A percentile compares a stretch with the other conserved stretches of the same genome.
phyloP scores from a whole-genome alignment of 2,888 invertebrate species.

The Rhingia campestris region DNA sequence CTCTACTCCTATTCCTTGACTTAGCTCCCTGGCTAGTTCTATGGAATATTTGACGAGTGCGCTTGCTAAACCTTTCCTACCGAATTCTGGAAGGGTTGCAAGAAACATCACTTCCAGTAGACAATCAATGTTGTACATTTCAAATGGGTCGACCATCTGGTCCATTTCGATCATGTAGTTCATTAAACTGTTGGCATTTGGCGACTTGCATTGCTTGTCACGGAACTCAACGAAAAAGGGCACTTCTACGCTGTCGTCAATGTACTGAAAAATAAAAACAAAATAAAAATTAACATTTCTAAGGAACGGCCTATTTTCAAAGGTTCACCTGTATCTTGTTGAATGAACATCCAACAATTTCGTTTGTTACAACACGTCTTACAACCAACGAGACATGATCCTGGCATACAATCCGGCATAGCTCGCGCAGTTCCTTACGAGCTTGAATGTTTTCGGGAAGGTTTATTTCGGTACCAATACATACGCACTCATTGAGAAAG shows the following conservation, averaged over 20 bases:
- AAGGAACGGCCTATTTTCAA: background rate
- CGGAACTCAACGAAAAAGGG: slow-evolving; percentile 79
- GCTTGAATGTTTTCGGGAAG: slow-evolving; percentile 84
- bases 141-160: slow-evolving; percentile 85
- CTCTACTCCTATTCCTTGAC: slow-evolving; percentile 83
- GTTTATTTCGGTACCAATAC: slow-evolving; percentile 85
- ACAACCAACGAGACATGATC: slow-evolving; percentile 88
- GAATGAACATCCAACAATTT: slow-evolving; percentile 86
- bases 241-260: slow-evolving; percentile 77
- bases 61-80: slow-evolving; percentile 84
- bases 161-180: slow-evolving; percentile 88
- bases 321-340: slow-evolving; percentile 87
- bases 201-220: slow-evolving; percentile 84
- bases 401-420: slow-evolving; percentile 85
- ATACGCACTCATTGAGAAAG: slow-evolving; percentile 85
- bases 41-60: slow-evolving; percentile 84
- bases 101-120: slow-evolving; percentile 88
- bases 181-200: slow-evolving; percentile 85
- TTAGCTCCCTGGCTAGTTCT: slow-evolving; percentile 83
- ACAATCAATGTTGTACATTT: slow-evolving; percentile 85
- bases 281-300: background rate
- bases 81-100: slow-evolving; percentile 84
- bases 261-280: slow-evolving; percentile 73
- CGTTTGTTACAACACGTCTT: slow-evolving; percentile 84
- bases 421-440: slow-evolving; percentile 85